Base-by-base conservation (phyloP, 2,888 invertebrate genomes). In the Cinara cedri region DNA sequence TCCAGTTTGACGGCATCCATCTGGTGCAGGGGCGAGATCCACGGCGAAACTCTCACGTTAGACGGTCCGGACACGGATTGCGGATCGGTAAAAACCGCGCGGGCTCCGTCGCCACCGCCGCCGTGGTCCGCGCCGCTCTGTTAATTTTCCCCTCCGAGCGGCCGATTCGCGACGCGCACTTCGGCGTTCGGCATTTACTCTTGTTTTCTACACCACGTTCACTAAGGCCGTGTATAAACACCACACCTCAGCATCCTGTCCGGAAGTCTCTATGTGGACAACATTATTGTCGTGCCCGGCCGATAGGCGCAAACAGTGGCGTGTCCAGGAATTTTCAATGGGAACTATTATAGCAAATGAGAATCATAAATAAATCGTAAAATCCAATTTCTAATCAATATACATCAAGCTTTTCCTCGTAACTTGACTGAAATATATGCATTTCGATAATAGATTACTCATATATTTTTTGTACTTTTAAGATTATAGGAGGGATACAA, bases 1-100 rank as follows among this genome's bases (percentile, higher is more conserved):
- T 78, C 76, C 68, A 78, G 34, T 13, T 78, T 78, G 19, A 60
- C 49, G 44, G 68, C 49, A 49, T 68, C 68, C 76, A 78, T 76
- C 6, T 1, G 11, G 19, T 63, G 19, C 6, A 49, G 21, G 3
- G 21, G 14, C 2, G 49, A 6, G 26, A 19, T 46, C 8, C 19
- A 51, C 19, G 3, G 34, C 6, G 34, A 16, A 26, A 63, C 49
- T 34, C 11, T 34, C 26, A 10, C 34, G 19, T 21, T 46, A 8
- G 19, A 21, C 34, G 14, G 57, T 24, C 16, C 57, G 34, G 16
- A 1, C 21, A 68, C 49, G 34, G 57, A 78, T 68, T 49, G 46
- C 19, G 16, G 14, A 14, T 21, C 16, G 16, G 42, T 1, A 42
- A 42, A 34, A 54, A 13, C 26, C n/a, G 26, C 24, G 3, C 54